Percentiles rank a stretch among this genome's conserved stretches.
phyloP scores from a whole-genome alignment of 2,888 invertebrate species.

The Latrodectus hesperus region DNA sequence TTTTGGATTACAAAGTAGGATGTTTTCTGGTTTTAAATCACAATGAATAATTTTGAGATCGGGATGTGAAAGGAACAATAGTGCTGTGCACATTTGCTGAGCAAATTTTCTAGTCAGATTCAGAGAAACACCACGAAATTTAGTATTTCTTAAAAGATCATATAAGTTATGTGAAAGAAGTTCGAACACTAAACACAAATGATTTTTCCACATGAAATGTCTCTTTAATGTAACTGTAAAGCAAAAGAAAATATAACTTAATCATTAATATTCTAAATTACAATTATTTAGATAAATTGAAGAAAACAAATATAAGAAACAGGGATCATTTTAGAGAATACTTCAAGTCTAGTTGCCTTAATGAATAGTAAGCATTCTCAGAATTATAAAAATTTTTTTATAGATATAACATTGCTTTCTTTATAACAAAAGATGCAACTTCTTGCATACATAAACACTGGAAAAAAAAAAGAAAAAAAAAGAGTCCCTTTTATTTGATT shows the following conservation, averaged over 20 bases:
- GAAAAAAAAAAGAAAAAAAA: too few relatives aligned
- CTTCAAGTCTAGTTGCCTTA: too few relatives aligned
- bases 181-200: constrained; percentile 99
- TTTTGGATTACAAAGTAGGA: constrained; percentile 99
- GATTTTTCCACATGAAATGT: constrained; percentile 99
- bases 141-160: constrained; percentile 98
- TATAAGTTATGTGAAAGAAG: constrained; percentile 99
- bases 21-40: constrained; percentile 99
- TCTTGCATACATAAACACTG: too few relatives aligned
- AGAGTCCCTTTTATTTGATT: too few relatives aligned
- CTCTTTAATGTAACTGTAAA: constrained; percentile 97
- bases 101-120: constrained; percentile 99
- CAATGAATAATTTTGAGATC: constrained; percentile 99
- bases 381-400: too few relatives aligned
- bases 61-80: constrained; percentile 98
- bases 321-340: too few relatives aligned
- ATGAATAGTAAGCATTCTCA: too few relatives aligned
- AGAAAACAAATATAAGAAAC: too few relatives aligned
- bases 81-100: constrained; percentile 98
- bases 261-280: too few relatives aligned
- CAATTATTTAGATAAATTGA: too few relatives aligned
- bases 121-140: constrained; percentile 99
- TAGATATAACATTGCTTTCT: too few relatives aligned
- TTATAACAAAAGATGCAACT: too few relatives aligned
- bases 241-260: constrained; percentile 4